Percentiles rank a stretch among this genome's conserved stretches.
Evolutionary conservation across 2,797 vertebrate genomes (phyloP).

Genomic region (Pyrocephalus nanus): DNA sequence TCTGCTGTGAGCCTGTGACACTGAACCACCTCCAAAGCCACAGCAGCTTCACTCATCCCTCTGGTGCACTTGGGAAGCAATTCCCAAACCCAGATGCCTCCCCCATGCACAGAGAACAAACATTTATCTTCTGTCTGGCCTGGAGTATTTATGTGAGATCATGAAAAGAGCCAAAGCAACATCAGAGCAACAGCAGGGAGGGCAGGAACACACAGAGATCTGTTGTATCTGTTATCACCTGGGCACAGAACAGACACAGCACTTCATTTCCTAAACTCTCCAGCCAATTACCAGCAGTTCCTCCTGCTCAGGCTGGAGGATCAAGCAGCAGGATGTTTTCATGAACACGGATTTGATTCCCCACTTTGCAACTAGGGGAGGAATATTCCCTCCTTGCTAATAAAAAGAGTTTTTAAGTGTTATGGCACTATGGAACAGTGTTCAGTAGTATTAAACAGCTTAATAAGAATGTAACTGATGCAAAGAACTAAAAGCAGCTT

Average conservation of each 20-base stretch:
- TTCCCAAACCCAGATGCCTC: background rate
- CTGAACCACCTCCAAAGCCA: background rate
- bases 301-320: background rate
- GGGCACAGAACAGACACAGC: background rate
- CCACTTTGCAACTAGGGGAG: background rate
- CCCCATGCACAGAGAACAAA: background rate
- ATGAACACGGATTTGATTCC: background rate
- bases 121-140: background rate
- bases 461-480: background rate
- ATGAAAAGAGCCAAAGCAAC: background rate
- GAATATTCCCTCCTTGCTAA: background rate
- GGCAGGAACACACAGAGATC: background rate
- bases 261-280: background rate
- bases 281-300: background rate
- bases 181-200: background rate
- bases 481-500: background rate
- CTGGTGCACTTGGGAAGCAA: background rate
- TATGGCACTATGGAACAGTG: background rate
- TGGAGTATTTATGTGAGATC: background rate
- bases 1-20: background rate
- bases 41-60: background rate
- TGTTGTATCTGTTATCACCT: background rate
- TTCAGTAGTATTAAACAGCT: background rate
- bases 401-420: background rate
- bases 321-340: background rate